Conservation (phyloP, 92 coral and sea anemone genomes). For the Micromussa lordhowensis region DNA sequence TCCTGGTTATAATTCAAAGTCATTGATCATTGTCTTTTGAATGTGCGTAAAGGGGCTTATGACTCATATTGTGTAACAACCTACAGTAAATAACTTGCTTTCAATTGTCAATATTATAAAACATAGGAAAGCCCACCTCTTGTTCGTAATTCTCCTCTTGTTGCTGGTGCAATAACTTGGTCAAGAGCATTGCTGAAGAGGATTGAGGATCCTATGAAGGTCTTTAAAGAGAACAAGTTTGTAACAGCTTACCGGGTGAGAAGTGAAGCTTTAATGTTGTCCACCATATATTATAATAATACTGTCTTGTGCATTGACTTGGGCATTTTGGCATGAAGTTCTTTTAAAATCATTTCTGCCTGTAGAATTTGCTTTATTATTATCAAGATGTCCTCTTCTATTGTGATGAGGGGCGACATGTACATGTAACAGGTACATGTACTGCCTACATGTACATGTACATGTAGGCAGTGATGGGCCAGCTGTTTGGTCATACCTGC, state of each 20-base stretch:
- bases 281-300: no score
- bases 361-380: neutral
- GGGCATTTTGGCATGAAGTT: neutral
- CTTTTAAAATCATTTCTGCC: neutral
- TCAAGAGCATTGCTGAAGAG: constrained; percentile 85
- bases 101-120: neutral
- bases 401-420: no score
- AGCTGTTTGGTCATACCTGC: neutral
- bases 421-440: no score
- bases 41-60: no score
- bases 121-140: constrained; percentile 94
- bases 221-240: constrained; percentile 96
- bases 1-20: no score
- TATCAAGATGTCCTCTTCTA: no score
- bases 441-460: no score
- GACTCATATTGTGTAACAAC: neutral
- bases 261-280: neutral
- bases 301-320: neutral
- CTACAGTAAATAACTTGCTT: neutral
- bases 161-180: constrained; percentile 99
- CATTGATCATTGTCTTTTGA: no score
- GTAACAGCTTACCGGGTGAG: constrained; percentile 88
- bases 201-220: constrained; percentile 99
- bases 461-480: neutral
- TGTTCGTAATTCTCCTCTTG: constrained; percentile 95